phyloP scores from a whole-genome alignment of 1,140 invertebrate genomes.

The Andricus grossulariae region DNA sequence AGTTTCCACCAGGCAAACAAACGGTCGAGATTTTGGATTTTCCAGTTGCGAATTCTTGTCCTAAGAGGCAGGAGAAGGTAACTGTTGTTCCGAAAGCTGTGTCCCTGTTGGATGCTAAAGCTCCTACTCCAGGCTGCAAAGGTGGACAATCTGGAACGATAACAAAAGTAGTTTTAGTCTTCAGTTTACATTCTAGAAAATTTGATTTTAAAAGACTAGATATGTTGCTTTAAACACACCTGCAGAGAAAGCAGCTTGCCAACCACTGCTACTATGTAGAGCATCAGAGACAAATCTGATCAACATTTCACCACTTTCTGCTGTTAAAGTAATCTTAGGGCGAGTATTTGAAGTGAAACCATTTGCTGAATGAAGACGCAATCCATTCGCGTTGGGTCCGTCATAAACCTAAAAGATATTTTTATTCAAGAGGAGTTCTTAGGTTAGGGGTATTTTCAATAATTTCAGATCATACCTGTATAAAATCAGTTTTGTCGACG shows the following conservation, averaged over 20 bases:
- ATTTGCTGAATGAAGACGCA: slow-evolving; percentile 90
- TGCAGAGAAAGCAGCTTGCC: slow-evolving; percentile 94
- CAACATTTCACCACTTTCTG: slow-evolving; percentile 93
- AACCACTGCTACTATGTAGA: slow-evolving; percentile 87
- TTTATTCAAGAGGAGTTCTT: neutral
- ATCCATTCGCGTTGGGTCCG: slow-evolving; percentile 88
- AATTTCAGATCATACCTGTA: slow-evolving; percentile 79
- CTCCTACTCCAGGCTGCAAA: slow-evolving; percentile 88
- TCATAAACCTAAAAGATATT: slow-evolving; percentile 83
- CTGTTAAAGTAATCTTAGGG: slow-evolving; percentile 92
- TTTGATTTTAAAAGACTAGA: neutral
- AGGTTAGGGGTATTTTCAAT: neutral
- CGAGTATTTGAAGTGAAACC: slow-evolving; percentile 89
- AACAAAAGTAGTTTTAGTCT: slow-evolving; percentile 11
- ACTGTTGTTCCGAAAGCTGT: slow-evolving; percentile 94
- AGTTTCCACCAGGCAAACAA: slow-evolving; percentile 92
- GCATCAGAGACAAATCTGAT: slow-evolving; percentile 93
- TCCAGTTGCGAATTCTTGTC: slow-evolving; percentile 96
- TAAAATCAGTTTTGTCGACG: slow-evolving; percentile 90
- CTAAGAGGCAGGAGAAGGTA: slow-evolving; percentile 92
- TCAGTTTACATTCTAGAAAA: slow-evolving; percentile 12
- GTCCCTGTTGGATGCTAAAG: slow-evolving; percentile 92
- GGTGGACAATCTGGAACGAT: slow-evolving; percentile 87
- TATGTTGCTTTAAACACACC: slow-evolving; percentile 74
- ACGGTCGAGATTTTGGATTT: slow-evolving; percentile 88